Evolutionary conservation across 2,113 vertebrate genomes (phyloP).

Genomic region (Brienomyrus longianalis): DNA sequence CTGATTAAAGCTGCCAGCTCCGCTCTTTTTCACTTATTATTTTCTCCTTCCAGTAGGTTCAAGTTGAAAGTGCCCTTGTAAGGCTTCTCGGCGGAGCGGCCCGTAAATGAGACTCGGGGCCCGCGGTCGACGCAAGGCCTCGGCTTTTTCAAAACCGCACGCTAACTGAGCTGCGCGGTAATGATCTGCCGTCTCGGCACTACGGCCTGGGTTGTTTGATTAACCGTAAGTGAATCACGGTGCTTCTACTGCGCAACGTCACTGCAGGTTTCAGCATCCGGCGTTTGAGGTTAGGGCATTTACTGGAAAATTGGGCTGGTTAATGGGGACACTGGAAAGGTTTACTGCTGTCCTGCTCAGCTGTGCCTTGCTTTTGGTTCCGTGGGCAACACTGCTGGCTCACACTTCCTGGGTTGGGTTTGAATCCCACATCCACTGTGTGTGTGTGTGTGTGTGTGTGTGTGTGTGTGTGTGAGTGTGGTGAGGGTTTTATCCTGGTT

Average conservation of each 20-base stretch:
- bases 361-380: background rate
- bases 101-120: constrained; percentile 50
- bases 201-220: background rate
- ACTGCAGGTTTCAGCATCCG: background rate
- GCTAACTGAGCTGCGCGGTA: constrained; percentile 56
- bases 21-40: background rate
- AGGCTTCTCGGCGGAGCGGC: constrained; percentile 40
- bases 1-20: background rate
- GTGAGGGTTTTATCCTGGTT: background rate
- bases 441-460: background rate
- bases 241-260: background rate
- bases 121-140: constrained; percentile 48
- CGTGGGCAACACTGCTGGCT: background rate
- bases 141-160: constrained; percentile 44
- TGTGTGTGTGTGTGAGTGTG: background rate
- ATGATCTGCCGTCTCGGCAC: constrained; percentile 44
- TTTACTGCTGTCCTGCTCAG: background rate
- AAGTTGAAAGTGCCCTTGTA: constrained; percentile 31
- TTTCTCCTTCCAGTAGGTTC: constrained; percentile 28
- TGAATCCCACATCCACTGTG: background rate
- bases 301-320: background rate
- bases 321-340: background rate
- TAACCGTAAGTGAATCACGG: constrained; percentile 3
- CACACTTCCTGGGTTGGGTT: background rate
- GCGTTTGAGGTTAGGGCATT: background rate